Evolutionary conservation across 2,888 invertebrate species (phyloP).

Genomic region (Scaptodrosophila latifasciaeformis): DNA sequence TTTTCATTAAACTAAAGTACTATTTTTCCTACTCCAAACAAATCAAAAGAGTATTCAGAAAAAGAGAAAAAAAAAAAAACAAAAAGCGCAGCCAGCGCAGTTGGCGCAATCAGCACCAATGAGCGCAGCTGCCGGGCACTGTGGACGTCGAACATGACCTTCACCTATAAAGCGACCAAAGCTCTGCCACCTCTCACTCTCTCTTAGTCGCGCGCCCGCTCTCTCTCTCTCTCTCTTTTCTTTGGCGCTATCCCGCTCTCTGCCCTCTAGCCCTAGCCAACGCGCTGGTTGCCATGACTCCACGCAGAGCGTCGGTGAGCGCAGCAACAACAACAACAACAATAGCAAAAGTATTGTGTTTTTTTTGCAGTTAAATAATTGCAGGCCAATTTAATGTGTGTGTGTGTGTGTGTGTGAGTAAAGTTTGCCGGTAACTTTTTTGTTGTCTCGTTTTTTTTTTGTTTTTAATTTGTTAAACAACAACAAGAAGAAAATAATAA

Average conservation of each 20-base stretch:
- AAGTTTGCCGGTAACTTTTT: conserved; percentile 1
- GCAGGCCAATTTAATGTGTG: conserved; percentile 30
- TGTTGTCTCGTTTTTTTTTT: conserved; percentile 1
- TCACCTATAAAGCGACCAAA: conserved; percentile 64
- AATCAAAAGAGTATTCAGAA: conserved; percentile 19
- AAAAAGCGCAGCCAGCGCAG: conserved; percentile 25
- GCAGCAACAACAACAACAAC: not conserved
- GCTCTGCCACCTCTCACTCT: no score
- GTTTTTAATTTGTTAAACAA: conserved; percentile 1
- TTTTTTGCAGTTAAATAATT: conserved; percentile 55
- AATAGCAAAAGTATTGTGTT: not conserved
- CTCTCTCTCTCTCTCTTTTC: no score
- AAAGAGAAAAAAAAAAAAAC: conserved; percentile 3
- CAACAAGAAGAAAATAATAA: conserved; percentile 8
- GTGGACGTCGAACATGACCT: conserved; percentile 39
- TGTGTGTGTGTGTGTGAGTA: conserved; percentile 16
- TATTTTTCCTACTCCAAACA: not conserved
- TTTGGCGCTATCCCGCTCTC: no score
- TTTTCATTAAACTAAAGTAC: no score
- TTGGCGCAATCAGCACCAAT: no score
- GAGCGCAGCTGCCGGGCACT: conserved; percentile 23
- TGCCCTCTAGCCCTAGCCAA: no score
- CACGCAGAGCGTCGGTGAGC: conserved; percentile 42
- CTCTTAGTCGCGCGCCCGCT: no score
- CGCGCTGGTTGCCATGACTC: no score